phyloP scores from a whole-genome alignment of 2,888 invertebrate genomes.

The Dynastes maya region DNA sequence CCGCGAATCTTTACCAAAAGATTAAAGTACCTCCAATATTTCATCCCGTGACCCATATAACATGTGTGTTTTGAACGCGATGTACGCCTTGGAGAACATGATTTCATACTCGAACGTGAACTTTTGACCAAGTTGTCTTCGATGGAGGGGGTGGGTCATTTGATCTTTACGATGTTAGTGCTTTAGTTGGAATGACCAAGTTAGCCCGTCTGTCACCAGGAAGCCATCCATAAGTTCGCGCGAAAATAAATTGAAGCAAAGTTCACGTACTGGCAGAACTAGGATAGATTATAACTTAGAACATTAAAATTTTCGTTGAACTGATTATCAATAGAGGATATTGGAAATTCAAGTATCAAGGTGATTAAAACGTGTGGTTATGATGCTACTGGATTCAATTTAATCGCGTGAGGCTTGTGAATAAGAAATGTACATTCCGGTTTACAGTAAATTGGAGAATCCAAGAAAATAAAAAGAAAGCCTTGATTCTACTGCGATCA shows the following conservation, averaged over 20 bases:
- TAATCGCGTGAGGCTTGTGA: no score
- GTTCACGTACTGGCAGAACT: conserved; percentile 4
- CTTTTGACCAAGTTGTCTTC: conserved; percentile 24
- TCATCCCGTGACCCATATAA: conserved; percentile 1
- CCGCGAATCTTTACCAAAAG: not conserved
- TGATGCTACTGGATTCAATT: no score
- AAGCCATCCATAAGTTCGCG: conserved; percentile 14
- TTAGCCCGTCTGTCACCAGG: conserved; percentile 19
- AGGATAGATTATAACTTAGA: not conserved
- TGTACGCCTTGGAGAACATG: conserved; percentile 15
- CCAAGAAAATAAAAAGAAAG: no score
- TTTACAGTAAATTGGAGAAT: no score
- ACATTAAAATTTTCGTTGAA: not conserved
- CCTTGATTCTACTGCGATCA: no score
- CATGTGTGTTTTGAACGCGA: conserved; percentile 10
- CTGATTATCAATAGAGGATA: not conserved
- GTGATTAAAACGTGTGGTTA: no score
- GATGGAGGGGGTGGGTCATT: not conserved
- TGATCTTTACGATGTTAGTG: conserved; percentile 24
- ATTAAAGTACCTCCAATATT: conserved; percentile 18
- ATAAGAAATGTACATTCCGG: no score
- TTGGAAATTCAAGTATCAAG: no score
- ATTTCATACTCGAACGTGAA: conserved; percentile 24
- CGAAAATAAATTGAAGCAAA: conserved; percentile 11
- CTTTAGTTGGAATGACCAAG: not conserved